Evolutionary conservation across 2,888 invertebrate species (phyloP), one percentile per base, ranked within the genome.

Genomic region (Drosophila emarginata): DNA sequence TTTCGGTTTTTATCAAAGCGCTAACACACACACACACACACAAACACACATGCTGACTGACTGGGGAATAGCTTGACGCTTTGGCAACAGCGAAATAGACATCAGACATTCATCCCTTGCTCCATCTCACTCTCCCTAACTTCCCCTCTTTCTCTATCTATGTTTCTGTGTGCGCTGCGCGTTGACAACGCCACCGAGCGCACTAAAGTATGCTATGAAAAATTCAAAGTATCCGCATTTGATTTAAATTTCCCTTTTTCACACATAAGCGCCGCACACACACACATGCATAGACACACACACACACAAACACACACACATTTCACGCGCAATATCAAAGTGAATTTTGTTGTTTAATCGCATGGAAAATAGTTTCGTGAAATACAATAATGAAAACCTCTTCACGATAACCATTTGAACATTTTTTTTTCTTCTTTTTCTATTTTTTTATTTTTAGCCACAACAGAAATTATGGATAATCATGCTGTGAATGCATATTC

Each of bases 1-100:
- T 84, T 84, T 84, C 73, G 80, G 87, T 88, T 84, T 84, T 86
- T 88, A 86, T 88, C 86, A 84, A 84, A 86, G 87, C 79, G 64
- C 64, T 66, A 60, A 64, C 65, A 72, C 53, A 64, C 66, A 37
- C 53, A 52, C 61, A 63, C 60, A 53, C 56, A 57, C 66, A 40
- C 40, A 28, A 18, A 26, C 62, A 54, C 54, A 59, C 58, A 60
- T 37, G 51, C 58, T 66, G 61, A 9, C 66, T 68, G 76, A 51
- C 72, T 69, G 52, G 88, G 86, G 88, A 83, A 78, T 82, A 69
- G 68, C 60, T 59, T 60, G 64, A 54, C 62, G 70, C 77, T 75
- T 67, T 76, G 69, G 64, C 58, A 72, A 70, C 80, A 67, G 78
- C 54, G 64, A 74, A 78, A 86, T 79, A 87, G 87, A 81, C 81